Percentiles rank a stretch among this genome's conserved stretches.
phyloP scores from a whole-genome alignment of 2,797 vertebrate genomes.

The Antennarius maculatus region DNA sequence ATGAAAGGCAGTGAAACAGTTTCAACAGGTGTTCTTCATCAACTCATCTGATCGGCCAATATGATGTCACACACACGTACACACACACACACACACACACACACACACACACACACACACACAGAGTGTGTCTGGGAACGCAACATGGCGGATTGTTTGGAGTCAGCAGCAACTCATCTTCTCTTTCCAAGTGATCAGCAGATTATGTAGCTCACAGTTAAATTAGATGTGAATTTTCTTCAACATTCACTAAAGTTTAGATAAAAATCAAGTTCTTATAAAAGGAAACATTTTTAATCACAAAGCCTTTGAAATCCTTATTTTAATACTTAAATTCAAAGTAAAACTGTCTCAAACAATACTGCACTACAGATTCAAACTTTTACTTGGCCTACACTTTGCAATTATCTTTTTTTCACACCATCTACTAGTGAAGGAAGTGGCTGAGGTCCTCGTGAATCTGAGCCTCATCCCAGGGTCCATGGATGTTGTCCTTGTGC shows the following conservation, averaged over 20 bases:
- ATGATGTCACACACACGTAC: background rate
- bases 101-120: background rate
- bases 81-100: background rate
- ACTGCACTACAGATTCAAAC: conserved; percentile 8
- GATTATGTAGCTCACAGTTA: background rate
- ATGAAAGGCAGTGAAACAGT: background rate
- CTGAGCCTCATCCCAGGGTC: conserved; percentile 98
- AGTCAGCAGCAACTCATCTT: background rate
- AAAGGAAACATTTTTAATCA: background rate
- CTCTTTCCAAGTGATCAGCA: background rate
- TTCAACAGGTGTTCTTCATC: conserved; percentile 17
- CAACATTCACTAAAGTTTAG: background rate
- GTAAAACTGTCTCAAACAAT: conserved; percentile 8
- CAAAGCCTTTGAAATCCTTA: background rate
- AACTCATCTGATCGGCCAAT: background rate
- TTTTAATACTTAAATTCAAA: background rate
- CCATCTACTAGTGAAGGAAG: conserved; percentile 80
- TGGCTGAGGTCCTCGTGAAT: conserved; percentile 93
- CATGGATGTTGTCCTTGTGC: conserved; percentile 97
- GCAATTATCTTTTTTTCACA: background rate
- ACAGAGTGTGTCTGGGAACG: background rate
- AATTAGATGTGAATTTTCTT: background rate
- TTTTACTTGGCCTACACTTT: background rate
- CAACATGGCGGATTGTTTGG: background rate
- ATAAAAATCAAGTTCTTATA: background rate